Evolutionary conservation across 2,113 vertebrate species (phyloP).

Genomic region (Penelope pileata): DNA sequence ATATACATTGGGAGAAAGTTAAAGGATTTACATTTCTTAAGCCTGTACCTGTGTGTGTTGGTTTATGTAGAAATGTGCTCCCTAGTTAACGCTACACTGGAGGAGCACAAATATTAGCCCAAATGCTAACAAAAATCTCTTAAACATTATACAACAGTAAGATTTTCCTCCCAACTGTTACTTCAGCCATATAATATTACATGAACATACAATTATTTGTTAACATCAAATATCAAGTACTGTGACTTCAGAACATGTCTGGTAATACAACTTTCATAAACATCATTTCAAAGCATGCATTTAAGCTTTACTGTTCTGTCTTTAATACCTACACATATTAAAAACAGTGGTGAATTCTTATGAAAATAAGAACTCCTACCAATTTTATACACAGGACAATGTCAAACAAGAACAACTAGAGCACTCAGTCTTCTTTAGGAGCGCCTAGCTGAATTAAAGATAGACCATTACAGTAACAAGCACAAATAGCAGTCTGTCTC

Average conservation of each 20-base stretch:
- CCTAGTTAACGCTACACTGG: not conserved
- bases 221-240: not conserved
- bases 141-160: not conserved
- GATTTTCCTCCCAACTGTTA: not conserved
- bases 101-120: not conserved
- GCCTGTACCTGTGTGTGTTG: accelerated
- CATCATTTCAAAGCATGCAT: not conserved
- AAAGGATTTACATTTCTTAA: not conserved
- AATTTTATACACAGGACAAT: not conserved
- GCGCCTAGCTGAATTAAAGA: not conserved
- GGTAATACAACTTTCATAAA: not conserved
- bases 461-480: not conserved
- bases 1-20: not conserved
- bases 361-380: not conserved
- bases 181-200: not conserved
- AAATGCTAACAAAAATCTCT: not conserved
- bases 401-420: not conserved
- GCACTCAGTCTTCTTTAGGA: not conserved
- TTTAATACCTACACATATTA: not conserved
- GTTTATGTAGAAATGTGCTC: not conserved
- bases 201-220: not conserved
- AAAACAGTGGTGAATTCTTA: not conserved
- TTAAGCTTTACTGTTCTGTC: not conserved
- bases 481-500: not conserved
- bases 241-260: not conserved